Conservation (phyloP, 2,113 vertebrate genomes). For the Coturnix japonica region DNA sequence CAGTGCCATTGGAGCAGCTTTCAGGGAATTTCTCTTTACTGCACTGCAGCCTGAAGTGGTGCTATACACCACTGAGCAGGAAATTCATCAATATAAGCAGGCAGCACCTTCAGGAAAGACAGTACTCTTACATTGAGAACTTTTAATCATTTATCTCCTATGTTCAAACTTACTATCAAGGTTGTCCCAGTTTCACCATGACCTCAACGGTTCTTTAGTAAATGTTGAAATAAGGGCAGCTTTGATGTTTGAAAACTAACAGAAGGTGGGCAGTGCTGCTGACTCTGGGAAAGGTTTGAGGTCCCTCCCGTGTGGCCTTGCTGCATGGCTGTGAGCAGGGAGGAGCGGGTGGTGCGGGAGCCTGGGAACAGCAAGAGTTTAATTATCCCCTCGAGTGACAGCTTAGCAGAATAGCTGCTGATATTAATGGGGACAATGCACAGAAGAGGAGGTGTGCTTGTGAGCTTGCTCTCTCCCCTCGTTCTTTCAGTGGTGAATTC, state of each 20-base stretch:
- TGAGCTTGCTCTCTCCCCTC: not conserved
- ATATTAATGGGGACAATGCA: not conserved
- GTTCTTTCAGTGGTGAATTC: not conserved
- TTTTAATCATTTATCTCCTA: slow-evolving; percentile 52
- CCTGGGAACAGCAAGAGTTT: not conserved
- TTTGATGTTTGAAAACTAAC: slow-evolving; percentile 24
- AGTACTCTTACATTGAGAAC: slow-evolving; percentile 43
- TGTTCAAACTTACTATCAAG: slow-evolving; percentile 35
- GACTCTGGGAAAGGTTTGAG: not conserved
- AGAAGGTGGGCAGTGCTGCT: not conserved
- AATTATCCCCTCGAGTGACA: slow-evolving; percentile 40
- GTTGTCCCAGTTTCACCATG: slow-evolving; percentile 25
- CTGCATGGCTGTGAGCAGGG: accelerated
- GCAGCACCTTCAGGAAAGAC: slow-evolving; percentile 29
- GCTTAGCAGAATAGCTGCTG: not conserved
- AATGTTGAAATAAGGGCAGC: slow-evolving; percentile 31
- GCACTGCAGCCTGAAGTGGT: slow-evolving; percentile 34
- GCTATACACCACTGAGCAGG: slow-evolving; percentile 41
- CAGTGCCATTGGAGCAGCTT: slow-evolving; percentile 46
- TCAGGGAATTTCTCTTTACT: slow-evolving; percentile 46
- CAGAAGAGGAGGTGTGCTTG: not conserved
- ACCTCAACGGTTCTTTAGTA: not conserved
- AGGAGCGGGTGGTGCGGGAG: not conserved
- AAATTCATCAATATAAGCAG: slow-evolving; percentile 56
- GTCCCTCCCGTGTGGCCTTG: accelerated